Conservation (phyloP, 2,797 vertebrate species). For the Amniataba percoides region DNA sequence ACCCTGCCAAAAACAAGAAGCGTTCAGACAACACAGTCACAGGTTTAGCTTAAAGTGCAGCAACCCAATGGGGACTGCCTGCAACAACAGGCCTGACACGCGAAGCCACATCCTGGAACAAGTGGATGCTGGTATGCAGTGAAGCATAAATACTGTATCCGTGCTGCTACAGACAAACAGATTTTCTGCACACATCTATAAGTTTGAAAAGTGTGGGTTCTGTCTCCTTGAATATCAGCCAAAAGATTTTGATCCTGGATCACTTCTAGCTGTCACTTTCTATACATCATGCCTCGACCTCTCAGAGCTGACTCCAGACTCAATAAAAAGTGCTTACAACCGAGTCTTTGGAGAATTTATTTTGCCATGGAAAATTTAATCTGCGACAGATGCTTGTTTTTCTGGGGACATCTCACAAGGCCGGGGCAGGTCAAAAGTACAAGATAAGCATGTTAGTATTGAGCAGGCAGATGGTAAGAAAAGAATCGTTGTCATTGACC, state of each 20-base stretch:
- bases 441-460: constrained; percentile 83
- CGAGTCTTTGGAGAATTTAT: constrained; percentile 34
- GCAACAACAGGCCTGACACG: constrained; percentile 48
- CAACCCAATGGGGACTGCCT: constrained; percentile 36
- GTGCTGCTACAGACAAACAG: constrained; percentile 6
- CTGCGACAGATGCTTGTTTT: constrained; percentile 46
- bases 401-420: constrained; percentile 59
- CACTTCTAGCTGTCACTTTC: constrained; percentile 27
- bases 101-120: constrained; percentile 33
- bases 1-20: too few species aligned
- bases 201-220: constrained; percentile 31
- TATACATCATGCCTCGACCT: constrained; percentile 24
- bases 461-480: constrained; percentile 75
- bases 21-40: constrained; percentile 7
- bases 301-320: constrained; percentile 42
- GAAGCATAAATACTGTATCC: constrained; percentile 35
- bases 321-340: constrained; percentile 33
- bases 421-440: constrained; percentile 72
- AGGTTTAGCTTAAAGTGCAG: constrained; percentile 28
- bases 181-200: constrained; percentile 2
- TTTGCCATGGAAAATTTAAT: constrained; percentile 48
- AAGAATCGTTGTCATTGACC: constrained; percentile 80
- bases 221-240: not conserved
- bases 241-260: constrained; percentile 9
- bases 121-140: constrained; percentile 36